Conservation (phyloP, 2,113 vertebrate genomes). For the Zingel zingel region DNA sequence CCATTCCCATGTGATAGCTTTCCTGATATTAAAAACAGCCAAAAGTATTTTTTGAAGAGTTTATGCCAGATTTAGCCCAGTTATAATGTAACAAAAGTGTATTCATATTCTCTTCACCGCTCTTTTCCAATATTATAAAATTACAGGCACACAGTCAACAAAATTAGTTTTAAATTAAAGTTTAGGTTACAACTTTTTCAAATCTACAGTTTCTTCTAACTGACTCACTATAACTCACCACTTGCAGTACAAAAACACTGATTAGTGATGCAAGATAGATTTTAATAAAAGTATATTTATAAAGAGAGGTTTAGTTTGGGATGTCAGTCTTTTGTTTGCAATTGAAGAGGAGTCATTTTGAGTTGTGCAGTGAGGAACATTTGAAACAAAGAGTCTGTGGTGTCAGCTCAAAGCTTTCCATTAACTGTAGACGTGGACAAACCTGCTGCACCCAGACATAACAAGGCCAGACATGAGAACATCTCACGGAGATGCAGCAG, state of each 20-base stretch:
- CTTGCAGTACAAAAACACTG: neutral
- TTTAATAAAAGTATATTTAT: neutral
- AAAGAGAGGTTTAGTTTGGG: neutral
- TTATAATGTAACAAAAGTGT: neutral
- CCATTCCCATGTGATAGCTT: neutral
- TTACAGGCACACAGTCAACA: neutral
- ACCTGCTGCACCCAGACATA: neutral
- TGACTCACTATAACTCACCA: neutral
- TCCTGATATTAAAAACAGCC: neutral
- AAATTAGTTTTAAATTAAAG: neutral
- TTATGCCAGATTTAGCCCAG: neutral
- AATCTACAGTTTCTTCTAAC: neutral
- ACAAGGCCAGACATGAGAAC: neutral
- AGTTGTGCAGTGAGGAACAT: neutral
- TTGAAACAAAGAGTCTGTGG: neutral
- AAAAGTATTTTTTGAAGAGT: too few relatives aligned
- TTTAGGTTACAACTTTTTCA: neutral
- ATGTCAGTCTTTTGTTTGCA: neutral
- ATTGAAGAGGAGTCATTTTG: rapidly evolving
- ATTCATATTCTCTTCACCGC: neutral
- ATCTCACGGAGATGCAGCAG: neutral
- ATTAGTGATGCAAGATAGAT: neutral
- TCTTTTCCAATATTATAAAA: neutral
- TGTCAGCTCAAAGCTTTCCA: neutral
- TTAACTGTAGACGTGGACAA: slow-evolving; percentile 63